Evolutionary conservation across 2,113 vertebrate species (phyloP).

Genomic region (Empidonax alnorum): DNA sequence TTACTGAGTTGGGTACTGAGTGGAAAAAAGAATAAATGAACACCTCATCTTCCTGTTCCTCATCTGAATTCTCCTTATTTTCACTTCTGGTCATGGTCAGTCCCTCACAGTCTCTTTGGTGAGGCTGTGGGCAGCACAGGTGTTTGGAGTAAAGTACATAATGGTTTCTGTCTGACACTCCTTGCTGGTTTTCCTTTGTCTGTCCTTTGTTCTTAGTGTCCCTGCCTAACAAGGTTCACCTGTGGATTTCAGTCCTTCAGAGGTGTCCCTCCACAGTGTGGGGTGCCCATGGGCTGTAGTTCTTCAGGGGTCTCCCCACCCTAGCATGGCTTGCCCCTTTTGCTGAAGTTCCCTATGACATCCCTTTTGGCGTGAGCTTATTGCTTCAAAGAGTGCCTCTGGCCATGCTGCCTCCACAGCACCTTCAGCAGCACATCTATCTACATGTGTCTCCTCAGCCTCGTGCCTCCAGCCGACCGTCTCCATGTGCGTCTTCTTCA

Average conservation of each 20-base stretch:
- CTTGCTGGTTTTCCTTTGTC: background rate
- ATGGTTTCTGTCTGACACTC: background rate
- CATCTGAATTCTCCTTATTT: background rate
- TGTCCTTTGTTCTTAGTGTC: background rate
- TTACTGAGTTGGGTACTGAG: background rate
- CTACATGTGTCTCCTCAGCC: background rate
- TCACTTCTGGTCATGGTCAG: background rate
- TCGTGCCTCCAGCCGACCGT: rapidly evolving
- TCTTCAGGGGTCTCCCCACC: background rate
- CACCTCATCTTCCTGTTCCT: rapidly evolving
- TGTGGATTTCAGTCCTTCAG: background rate
- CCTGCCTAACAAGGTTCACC: background rate
- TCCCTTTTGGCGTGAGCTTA: background rate
- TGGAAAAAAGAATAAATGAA: background rate
- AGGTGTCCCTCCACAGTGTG: rapidly evolving
- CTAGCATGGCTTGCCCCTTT: background rate
- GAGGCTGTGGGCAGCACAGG: background rate
- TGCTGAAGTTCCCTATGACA: background rate
- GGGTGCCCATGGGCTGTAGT: background rate
- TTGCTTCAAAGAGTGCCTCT: background rate
- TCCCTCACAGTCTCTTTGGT: background rate
- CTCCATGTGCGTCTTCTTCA: background rate
- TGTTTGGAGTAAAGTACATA: background rate
- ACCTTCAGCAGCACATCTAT: background rate
- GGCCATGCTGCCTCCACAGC: background rate